Evolutionary conservation across 2,113 vertebrate genomes (phyloP).

Genomic region (Pachycephala philippinensis): DNA sequence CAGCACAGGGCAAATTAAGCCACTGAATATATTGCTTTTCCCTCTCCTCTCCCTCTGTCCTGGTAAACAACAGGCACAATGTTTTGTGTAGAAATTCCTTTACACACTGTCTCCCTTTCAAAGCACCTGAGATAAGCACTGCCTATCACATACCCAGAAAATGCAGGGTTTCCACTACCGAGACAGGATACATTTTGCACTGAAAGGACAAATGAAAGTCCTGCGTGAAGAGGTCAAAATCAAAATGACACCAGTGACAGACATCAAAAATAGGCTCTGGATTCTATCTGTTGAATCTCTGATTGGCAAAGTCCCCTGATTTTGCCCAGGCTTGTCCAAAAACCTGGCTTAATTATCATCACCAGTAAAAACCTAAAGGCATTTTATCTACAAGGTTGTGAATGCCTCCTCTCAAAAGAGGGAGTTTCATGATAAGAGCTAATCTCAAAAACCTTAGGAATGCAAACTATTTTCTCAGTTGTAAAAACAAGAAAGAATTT

Average conservation of each 20-base stretch:
- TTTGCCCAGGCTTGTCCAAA: constrained; percentile 33
- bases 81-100: background rate
- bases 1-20: background rate
- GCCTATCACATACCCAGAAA: background rate
- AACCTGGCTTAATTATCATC: constrained; percentile 15
- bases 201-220: background rate
- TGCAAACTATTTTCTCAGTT: constrained; percentile 64
- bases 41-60: background rate
- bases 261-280: background rate
- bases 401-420: constrained; percentile 48
- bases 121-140: background rate
- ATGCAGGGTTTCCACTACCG: background rate
- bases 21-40: background rate
- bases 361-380: constrained; percentile 46
- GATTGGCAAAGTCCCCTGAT: background rate
- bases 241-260: background rate
- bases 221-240: background rate
- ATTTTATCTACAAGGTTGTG: constrained; percentile 48
- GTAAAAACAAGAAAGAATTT: constrained; percentile 52
- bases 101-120: background rate
- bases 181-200: background rate
- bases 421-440: constrained; percentile 63
- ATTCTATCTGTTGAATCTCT: background rate
- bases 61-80: background rate
- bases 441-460: constrained; percentile 69